phyloP scores from a whole-genome alignment of 2,113 vertebrate species.

The Ancistrus triradiatus region DNA sequence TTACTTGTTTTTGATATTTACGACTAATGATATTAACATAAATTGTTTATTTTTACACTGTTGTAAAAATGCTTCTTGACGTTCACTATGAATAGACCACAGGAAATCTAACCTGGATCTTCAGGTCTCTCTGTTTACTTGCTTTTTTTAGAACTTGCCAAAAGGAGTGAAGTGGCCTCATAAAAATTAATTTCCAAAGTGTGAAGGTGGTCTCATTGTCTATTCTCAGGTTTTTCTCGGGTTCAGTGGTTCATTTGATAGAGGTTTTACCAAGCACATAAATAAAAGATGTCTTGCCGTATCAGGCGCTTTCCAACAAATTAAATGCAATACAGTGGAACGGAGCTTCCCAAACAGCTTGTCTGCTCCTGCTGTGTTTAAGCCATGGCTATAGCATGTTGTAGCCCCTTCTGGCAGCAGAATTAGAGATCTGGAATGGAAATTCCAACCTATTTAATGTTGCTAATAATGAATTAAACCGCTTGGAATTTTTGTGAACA shows the following conservation, averaged over 20 bases:
- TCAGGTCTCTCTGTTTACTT: not conserved
- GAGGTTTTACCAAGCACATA: slow-evolving; percentile 50
- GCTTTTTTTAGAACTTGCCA: not conserved
- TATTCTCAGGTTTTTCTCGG: slow-evolving; percentile 42
- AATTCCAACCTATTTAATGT: slow-evolving; percentile 4
- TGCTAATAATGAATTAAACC: not conserved
- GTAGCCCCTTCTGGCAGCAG: not conserved
- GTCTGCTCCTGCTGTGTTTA: slow-evolving; percentile 21
- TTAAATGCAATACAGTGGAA: slow-evolving; percentile 55
- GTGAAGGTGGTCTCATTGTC: slow-evolving; percentile 21
- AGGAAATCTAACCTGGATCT: not conserved
- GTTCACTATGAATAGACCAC: not conserved
- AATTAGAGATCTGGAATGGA: not conserved
- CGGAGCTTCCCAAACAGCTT: slow-evolving; percentile 19
- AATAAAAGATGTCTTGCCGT: slow-evolving; percentile 56
- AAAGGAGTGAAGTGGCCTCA: slow-evolving; percentile 12
- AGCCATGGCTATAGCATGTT: slow-evolving; percentile 12
- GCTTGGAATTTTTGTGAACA: not conserved
- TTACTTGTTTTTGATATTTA: too few species aligned
- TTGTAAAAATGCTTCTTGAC: too few species aligned
- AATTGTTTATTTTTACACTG: too few species aligned
- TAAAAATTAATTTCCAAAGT: slow-evolving; percentile 39
- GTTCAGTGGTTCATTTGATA: slow-evolving; percentile 53
- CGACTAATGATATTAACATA: too few species aligned
- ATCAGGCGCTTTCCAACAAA: slow-evolving; percentile 53